These are phyloP conservation scores for Metopolophium dirhodum DNA, from an alignment of 1,140 invertebrate species.

Conservation along the genomic window DNA sequence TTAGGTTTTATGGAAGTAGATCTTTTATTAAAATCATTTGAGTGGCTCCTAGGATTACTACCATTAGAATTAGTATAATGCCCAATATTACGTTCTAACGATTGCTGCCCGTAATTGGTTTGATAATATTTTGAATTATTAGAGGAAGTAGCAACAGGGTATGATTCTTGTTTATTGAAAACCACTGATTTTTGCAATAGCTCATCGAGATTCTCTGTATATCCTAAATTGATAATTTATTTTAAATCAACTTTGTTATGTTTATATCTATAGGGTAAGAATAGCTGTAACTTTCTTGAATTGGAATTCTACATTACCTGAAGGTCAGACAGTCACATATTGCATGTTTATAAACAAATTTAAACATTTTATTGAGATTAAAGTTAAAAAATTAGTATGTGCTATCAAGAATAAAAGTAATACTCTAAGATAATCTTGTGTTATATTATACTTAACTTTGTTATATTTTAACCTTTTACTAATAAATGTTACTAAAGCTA, in stretches of 20 bases:
- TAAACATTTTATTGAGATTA: neutral
- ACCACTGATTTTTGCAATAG: conserved; percentile 48
- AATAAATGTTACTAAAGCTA: neutral
- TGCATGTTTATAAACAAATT: conserved; percentile 10
- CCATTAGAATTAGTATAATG: conserved; percentile 23
- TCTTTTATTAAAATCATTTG: conserved; percentile 44
- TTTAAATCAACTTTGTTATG: neutral
- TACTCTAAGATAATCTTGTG: neutral
- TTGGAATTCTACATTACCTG: neutral
- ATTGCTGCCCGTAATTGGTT: conserved; percentile 34
- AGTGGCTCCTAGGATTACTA: neutral
- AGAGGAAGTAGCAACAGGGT: neutral
- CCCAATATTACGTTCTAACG: neutral
- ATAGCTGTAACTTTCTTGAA: neutral
- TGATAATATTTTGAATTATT: conserved; percentile 38
- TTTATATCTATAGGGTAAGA: neutral
- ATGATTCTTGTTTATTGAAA: conserved; percentile 46
- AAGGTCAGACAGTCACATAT: neutral
- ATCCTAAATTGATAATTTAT: conserved; percentile 41
- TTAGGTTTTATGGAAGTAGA: neutral
- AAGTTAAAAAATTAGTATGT: neutral
- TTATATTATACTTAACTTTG: neutral
- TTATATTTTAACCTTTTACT: neutral
- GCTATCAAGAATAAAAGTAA: neutral
- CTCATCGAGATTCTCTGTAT: conserved; percentile 32